These are phyloP conservation scores for Acanthurus tractus DNA, from an alignment of 2,797 vertebrate species.

Conservation along the genomic window DNA sequence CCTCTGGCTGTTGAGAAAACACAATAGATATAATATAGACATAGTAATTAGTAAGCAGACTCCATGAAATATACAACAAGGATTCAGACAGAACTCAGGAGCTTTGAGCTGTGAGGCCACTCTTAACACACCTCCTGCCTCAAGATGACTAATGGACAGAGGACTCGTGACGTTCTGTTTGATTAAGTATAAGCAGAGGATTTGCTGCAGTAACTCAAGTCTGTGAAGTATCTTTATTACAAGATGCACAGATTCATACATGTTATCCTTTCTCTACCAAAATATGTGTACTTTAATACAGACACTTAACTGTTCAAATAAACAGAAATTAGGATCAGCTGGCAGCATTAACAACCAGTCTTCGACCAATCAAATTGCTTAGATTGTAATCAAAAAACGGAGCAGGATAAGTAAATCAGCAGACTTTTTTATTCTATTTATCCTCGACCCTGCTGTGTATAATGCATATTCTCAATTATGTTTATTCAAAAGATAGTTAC, in stretches of 20 bases:
- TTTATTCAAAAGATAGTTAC: no score
- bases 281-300: not conserved
- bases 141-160: slow-evolving; percentile 29
- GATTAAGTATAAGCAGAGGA: slow-evolving; percentile 6
- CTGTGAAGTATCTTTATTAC: not conserved
- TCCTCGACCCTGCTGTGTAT: no score
- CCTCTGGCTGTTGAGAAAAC: not conserved
- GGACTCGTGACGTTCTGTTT: slow-evolving; percentile 5
- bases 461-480: no score
- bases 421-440: no score
- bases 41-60: not conserved
- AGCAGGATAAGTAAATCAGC: not conserved
- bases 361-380: not conserved
- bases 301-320: not conserved
- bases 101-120: slow-evolving; percentile 20
- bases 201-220: not conserved
- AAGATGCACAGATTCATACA: not conserved
- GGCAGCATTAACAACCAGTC: not conserved
- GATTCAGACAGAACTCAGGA: slow-evolving; percentile 3
- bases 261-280: not conserved
- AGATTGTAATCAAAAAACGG: not conserved
- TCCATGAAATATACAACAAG: not conserved
- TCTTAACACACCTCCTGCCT: slow-evolving; percentile 17
- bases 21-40: not conserved
- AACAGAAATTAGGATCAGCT: not conserved